phyloP scores from a whole-genome alignment of 2,113 vertebrate species.

The Urocitellus parryii region DNA sequence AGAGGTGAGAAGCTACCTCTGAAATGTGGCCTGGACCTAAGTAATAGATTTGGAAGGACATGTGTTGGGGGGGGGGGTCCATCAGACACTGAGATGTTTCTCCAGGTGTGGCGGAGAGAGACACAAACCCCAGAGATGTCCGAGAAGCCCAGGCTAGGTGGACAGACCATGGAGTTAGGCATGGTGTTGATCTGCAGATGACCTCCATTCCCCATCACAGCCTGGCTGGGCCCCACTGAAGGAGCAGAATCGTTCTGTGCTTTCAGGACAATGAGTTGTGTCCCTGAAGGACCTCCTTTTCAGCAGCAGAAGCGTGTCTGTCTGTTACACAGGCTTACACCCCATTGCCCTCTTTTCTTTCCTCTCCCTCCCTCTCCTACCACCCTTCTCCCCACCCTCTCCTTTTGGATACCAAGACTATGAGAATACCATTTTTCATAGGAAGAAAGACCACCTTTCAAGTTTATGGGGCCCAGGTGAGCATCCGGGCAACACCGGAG shows the following conservation, averaged over 20 bases:
- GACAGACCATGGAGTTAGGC: rapidly evolving
- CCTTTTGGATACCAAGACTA: neutral
- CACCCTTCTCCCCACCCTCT: neutral
- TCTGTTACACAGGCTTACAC: neutral
- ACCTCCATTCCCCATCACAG: neutral
- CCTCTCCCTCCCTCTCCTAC: neutral
- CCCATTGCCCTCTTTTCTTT: neutral
- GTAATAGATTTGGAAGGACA: neutral
- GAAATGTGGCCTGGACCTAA: neutral
- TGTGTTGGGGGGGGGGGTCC: neutral
- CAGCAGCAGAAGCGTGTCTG: neutral
- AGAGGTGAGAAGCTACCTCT: neutral
- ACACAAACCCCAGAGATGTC: neutral
- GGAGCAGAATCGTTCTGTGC: neutral
- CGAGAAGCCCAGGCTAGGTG: neutral
- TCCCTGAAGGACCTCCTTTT: neutral
- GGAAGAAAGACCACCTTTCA: neutral
- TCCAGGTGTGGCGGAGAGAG: neutral
- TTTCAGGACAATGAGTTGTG: neutral
- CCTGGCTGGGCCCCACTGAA: rapidly evolving
- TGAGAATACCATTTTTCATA: neutral
- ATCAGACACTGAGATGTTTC: neutral
- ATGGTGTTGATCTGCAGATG: rapidly evolving
- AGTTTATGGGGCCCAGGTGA: neutral
- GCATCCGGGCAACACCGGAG: neutral